Base-by-base conservation (phyloP, 2,113 vertebrate genomes). In the Phaethornis superciliosus region DNA sequence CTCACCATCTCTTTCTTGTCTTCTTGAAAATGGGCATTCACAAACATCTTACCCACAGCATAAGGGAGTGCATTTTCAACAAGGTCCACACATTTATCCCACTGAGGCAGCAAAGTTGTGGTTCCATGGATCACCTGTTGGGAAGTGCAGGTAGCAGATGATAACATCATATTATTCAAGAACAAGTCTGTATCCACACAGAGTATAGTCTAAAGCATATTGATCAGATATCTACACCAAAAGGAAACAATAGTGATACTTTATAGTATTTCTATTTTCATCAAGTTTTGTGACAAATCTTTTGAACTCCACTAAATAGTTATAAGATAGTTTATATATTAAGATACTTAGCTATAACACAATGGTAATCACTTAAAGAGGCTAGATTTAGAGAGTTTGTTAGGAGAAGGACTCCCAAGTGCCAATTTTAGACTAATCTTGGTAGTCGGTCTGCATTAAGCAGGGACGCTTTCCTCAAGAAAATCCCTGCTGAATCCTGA, bases 81-180 rank as follows among this genome's bases (percentile, higher is more conserved):
- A 5, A 99, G 99, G 96, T 99, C 99, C 32, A 99, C 99, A 93
- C 99, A 99, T 97, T 99, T 99, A 81, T 99, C 99, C 99, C 99
- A 99, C 47, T 99, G 99, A 79, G 99, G 98, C 74, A 98, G 97
- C 92, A 99, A 96, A 58, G 99, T 99, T 51, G 98, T 99, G 42
- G 99, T 99, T 42, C 99, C 99, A 4, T 99, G 98, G 92, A 99
- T 99, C 65, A 99, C 98, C 99, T 99, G 98, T 93, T 56, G 68
- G 54, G 88, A 91, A 28, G 23, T 13, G 22, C 30, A 74, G 10
- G 24, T 33, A 75, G 64, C 30, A 80, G n/a, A 56, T 55, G 47
- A 78, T 55, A 65, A 86, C 10, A 84, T 70, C 32, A 56, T 18
- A 13, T 4, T 35, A 15, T 49, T 81, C 54, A n/a, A 68, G 46